phyloP scores from a whole-genome alignment of 2,113 vertebrate genomes.

The Hipposideros armiger region DNA sequence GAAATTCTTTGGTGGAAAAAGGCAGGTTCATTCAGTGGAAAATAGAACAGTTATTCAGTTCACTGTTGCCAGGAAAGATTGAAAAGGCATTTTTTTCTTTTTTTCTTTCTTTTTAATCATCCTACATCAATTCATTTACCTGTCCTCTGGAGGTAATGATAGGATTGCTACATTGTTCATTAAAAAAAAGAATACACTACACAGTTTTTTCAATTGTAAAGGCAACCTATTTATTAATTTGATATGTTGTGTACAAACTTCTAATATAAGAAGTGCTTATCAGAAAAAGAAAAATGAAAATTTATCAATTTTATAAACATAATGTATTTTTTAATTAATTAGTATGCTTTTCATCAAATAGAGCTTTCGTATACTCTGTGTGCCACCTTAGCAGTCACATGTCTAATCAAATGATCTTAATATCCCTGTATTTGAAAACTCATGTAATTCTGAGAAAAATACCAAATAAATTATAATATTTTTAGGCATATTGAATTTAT shows the following conservation, averaged over 20 bases:
- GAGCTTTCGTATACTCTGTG: neutral
- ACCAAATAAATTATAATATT: constrained; percentile 71
- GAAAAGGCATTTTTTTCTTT: neutral
- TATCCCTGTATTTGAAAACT: constrained; percentile 78
- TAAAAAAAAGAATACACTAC: neutral
- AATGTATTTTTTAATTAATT: constrained; percentile 76
- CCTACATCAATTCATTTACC: constrained; percentile 25
- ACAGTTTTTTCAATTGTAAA: neutral
- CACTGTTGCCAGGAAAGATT: constrained; percentile 50
- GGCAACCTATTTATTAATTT: constrained; percentile 48
- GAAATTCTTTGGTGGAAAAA: constrained; percentile 56
- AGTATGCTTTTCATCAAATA: constrained; percentile 29
- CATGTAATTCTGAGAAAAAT: constrained; percentile 72
- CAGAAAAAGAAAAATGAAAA: neutral
- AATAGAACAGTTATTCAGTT: constrained; percentile 8
- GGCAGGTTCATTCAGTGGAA: constrained; percentile 38
- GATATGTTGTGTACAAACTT: constrained; percentile 14
- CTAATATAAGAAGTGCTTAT: neutral
- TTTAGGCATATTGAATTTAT: constrained; percentile 59
- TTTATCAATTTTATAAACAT: neutral
- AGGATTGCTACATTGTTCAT: neutral
- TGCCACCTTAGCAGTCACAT: constrained; percentile 50
- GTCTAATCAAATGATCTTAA: constrained; percentile 80
- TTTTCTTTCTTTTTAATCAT: neutral
- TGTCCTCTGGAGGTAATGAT: constrained; percentile 5